Conservation (phyloP, 2,113 vertebrate genomes). For the Anseranas semipalmata region DNA sequence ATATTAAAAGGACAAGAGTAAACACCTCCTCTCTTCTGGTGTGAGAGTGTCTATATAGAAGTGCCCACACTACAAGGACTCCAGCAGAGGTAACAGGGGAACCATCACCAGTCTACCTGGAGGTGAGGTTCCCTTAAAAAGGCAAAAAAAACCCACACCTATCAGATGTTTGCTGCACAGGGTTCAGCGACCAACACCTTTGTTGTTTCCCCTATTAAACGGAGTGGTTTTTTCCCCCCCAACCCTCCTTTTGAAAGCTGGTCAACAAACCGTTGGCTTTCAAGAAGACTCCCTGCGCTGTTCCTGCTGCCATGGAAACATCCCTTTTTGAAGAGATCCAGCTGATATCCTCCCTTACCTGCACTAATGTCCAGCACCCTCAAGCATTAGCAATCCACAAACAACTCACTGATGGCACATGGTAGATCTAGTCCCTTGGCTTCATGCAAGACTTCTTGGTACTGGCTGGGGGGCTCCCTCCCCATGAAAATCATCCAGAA, state of each 20-base stretch:
- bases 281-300: not conserved
- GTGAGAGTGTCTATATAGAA: not conserved
- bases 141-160: not conserved
- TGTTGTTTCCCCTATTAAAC: not conserved
- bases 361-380: not conserved
- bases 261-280: not conserved
- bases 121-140: not conserved
- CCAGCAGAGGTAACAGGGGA: not conserved
- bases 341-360: not conserved
- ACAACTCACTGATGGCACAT: not conserved
- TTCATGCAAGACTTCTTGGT: not conserved
- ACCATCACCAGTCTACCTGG: not conserved
- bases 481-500: not conserved
- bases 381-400: not conserved
- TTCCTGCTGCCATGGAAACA: constrained; percentile 51
- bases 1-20: constrained; percentile 14
- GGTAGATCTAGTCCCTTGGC: not conserved
- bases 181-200: accelerated
- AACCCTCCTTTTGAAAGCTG: not conserved
- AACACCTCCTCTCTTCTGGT: not conserved
- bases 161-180: not conserved
- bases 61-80: not conserved
- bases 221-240: not conserved
- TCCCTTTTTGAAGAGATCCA: not conserved
- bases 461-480: not conserved